Evolutionary conservation across 2,888 invertebrate species (phyloP), one percentile per base, ranked within the genome.

Genomic region (Fabriciana adippe): DNA sequence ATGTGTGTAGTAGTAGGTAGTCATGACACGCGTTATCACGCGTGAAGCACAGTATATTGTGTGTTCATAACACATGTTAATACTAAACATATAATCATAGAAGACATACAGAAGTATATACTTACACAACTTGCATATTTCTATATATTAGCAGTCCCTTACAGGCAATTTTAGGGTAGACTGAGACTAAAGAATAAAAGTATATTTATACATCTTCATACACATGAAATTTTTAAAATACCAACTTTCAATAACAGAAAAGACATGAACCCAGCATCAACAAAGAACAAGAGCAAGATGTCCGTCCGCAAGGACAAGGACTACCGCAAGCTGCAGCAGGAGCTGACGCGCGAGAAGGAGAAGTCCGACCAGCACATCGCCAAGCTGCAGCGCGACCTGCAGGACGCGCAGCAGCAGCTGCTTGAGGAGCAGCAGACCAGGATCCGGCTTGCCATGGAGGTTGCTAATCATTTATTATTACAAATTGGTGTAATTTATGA

Each of bases 271-370:
- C 94, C 95, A 59, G 94, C 95, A 61, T 94, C 94, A 47, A 95
- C 96, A 67, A 95, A 97, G 89, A 95, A 95, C 81, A 97, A 97
- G 90, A 95, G 95, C 84, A 97, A 97, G 90, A 95, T 95, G 82
- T 94, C 95, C 1, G 96, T 96, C 50, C 96, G 97, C 82, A 98
- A 98, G 82, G 99, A 99, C 85, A 98, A 98, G 87, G 99, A 99
- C 88, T 96, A 97, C 89, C 95, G 98, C 77, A 97, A 98, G 83
- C 90, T 99, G 78, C 98, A 99, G 84, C 98, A 98, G 83, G 99
- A 99, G 84, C 92, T 99, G 67, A 97, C 97, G 18, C 95, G 97
- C 81, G 99, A 99, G 90, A 96, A 97, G 80, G 98, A 99, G 83
- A 99, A 99, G 89, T 98, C 97, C 85, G 97, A 96, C 83, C 97